phyloP scores from a whole-genome alignment of 1,140 invertebrate species.

The Orchesella cincta region DNA sequence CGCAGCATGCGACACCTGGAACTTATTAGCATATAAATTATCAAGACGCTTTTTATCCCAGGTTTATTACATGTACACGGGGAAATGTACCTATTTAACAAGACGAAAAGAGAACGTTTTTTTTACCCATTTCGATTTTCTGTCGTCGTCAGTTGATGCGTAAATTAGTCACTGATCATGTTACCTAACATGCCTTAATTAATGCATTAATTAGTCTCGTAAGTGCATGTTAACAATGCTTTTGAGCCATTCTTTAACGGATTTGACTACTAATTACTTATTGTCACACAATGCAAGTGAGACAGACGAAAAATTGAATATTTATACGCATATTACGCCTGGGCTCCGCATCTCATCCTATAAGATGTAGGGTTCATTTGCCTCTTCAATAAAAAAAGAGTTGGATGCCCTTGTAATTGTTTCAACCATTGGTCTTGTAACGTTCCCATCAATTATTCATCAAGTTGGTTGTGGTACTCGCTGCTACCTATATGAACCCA shows the following conservation, averaged over 20 bases:
- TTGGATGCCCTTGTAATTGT: conserved; percentile 3
- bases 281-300: background rate
- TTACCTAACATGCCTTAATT: background rate
- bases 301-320: background rate
- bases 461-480: too few species aligned
- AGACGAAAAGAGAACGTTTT: background rate
- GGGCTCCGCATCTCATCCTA: background rate
- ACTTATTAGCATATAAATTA: too few species aligned
- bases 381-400: background rate
- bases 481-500: too few species aligned
- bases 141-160: too few species aligned
- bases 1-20: too few species aligned
- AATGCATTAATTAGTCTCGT: background rate
- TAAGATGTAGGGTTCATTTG: background rate
- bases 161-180: too few species aligned
- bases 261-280: background rate
- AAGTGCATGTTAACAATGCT: background rate
- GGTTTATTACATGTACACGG: too few species aligned
- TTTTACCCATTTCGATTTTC: background rate
- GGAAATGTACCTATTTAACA: background rate
- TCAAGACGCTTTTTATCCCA: too few species aligned
- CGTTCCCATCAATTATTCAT: background rate
- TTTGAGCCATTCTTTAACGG: background rate
- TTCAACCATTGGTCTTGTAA: background rate
- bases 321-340: background rate